Evolutionary conservation across 1,140 invertebrate genomes (phyloP), one percentile per base, ranked within the genome.

Genomic region (Homarus americanus): DNA sequence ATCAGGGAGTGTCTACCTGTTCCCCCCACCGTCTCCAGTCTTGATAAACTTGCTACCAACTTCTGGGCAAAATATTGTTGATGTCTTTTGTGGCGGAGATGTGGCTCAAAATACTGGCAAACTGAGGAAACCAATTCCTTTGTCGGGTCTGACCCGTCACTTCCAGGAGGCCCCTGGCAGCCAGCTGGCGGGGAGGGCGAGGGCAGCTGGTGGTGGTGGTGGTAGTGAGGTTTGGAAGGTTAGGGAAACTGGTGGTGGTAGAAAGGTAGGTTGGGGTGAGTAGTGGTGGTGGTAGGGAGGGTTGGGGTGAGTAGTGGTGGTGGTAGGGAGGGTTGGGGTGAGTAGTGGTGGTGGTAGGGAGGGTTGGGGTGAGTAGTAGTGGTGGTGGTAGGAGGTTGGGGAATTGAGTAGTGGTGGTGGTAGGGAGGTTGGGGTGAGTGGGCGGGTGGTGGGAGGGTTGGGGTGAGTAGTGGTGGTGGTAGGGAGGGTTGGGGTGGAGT

Each of bases 51-150:
- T 58, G 20, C 53, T 20, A 20, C 1, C 53, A 58, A 58, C 17
- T 69, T 69, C 28, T 69, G n/a, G 12, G 28, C 28, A 9, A 69
- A 69, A 69, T 69, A 69, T 69, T 69, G 63, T 69, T 24, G 4
- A 69, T 24, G 24, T 69, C 63, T 69, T 69, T 69, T 34, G n/a
- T 69, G n/a, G 17, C 63, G n/a, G 28, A 28, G 63, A 28, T 69
- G 28, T 7, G 63, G 24, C 63, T 69, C n/a, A 69, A 69, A 69
- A 69, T 69, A 5, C 63, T 69, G n/a, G 28, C n/a, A 69, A 69
- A 69, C 63, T 69, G 63, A 69, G 63, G 63, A 32, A 69, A 69
- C 63, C 63, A 69, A 69, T 69, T 69, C 63, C 63, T 69, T 69
- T 69, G 63, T 69, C 63, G 63, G n/a, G 63, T 32, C n/a, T 9